Base-by-base conservation (phyloP, 2,888 invertebrate genomes). In the Abrostola triplasia region DNA sequence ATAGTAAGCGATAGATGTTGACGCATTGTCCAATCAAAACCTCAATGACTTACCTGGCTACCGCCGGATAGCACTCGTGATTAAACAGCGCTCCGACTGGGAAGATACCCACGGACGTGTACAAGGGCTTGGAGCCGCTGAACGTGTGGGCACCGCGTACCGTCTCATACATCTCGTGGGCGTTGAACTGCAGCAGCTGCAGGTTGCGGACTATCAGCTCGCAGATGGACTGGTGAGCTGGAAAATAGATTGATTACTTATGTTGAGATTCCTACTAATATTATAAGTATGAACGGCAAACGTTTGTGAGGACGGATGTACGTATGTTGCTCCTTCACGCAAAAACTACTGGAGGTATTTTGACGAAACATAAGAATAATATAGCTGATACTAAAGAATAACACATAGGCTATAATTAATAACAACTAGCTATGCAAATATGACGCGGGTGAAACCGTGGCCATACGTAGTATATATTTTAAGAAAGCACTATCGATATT, bases 161-260 rank as follows among this genome's bases (percentile, higher is more conserved):
- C 0, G 96, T 97, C 83, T 97, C 97, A 77, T 96, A 97, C 42
- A 98, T 96, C 90, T 98, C 98, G 83, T 98, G 98, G 0, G 98
- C 98, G 85, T 98, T 98, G 88, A 98, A 98, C 85, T 98, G 98
- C 11, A 98, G 89, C 56, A 97, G 94, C 88, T 97, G 97, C 9
- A 98, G 92, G 79, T 97, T 95, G 44, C 96, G 96, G 8, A 97
- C 89, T 8, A 98, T 85, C 24, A 97, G 88, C 57, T 96, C 96
- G 9, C 95, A 96, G 35, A 97, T 85, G 5, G 86, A 82, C 5
- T 49, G 78, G 70, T 92, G 85, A 0, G 87, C 92, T 93, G 81
- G 0, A 85, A 56, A 55, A 41, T n/a, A 11, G 36, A 36, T 6
- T 11, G 24, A 11, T 5, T 35, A 6, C 5, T 36, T 36, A 10